Evolutionary conservation across 2,113 vertebrate genomes (phyloP).

Genomic region (Pycnonotus jocosus): DNA sequence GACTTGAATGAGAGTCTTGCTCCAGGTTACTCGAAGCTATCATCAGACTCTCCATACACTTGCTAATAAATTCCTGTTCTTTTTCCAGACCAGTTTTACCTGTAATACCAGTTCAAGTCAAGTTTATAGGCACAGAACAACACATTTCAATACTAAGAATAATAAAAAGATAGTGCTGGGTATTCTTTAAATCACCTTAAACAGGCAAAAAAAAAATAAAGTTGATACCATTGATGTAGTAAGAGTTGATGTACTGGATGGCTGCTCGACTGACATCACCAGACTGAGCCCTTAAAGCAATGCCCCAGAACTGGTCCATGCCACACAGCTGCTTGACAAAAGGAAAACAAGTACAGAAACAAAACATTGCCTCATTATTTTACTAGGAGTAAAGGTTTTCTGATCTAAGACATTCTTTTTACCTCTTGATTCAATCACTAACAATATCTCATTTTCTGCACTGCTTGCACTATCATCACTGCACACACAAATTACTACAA

Average conservation of each 20-base stretch:
- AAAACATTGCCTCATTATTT: not conserved
- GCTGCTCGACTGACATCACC: slow-evolving; percentile 97
- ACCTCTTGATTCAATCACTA: not conserved
- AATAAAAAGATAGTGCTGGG: not conserved
- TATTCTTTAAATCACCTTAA: not conserved
- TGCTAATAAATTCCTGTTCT: slow-evolving; percentile 98
- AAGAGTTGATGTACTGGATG: slow-evolving; percentile 99
- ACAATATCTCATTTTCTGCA: not conserved
- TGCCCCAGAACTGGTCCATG: slow-evolving; percentile 99
- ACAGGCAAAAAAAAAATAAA: not conserved
- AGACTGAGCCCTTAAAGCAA: slow-evolving; percentile 92
- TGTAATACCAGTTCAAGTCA: slow-evolving; percentile 50
- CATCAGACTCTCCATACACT: slow-evolving; percentile 99
- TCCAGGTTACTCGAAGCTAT: slow-evolving; percentile 95
- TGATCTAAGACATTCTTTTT: not conserved
- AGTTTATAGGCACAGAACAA: not conserved
- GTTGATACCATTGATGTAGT: slow-evolving; percentile 94
- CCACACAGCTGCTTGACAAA: slow-evolving; percentile 83
- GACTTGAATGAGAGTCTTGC: slow-evolving; percentile 90
- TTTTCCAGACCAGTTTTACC: slow-evolving; percentile 98
- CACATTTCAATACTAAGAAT: not conserved
- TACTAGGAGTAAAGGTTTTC: not conserved
- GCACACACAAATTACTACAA: not conserved
- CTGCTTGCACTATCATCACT: not conserved
- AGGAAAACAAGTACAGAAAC: not conserved